phyloP scores from a whole-genome alignment of 2,113 vertebrate species.

The Platysternon megacephalum region DNA sequence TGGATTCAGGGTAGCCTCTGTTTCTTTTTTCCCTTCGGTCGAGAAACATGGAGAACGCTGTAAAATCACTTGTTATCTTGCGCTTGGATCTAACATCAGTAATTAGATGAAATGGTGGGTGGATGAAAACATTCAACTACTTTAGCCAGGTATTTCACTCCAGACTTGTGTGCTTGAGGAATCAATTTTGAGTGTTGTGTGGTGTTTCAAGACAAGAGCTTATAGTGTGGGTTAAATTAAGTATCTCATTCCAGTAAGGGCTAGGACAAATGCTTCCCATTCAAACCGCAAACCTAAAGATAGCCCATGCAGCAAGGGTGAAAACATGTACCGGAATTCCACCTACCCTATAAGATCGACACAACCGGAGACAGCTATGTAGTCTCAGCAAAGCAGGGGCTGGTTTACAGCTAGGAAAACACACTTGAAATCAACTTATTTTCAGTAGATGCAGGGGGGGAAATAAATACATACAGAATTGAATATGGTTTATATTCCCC shows the following conservation, averaged over 20 bases:
- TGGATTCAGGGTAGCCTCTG: background rate
- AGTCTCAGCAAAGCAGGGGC: background rate
- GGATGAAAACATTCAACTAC: background rate
- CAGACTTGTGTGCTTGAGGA: background rate
- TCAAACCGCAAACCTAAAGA: background rate
- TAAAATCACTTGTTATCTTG: background rate
- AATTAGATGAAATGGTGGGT: background rate
- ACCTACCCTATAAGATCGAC: background rate
- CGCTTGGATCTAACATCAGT: background rate
- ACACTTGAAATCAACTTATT: background rate
- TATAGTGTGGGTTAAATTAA: background rate
- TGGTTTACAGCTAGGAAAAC: background rate
- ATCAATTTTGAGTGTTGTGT: background rate
- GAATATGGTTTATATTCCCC: fast-evolving
- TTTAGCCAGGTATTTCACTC: background rate
- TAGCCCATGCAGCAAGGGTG: background rate
- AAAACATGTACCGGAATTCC: background rate
- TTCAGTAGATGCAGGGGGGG: background rate
- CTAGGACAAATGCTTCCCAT: background rate
- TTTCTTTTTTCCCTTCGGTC: background rate
- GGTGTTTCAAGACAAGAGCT: background rate
- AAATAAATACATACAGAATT: background rate
- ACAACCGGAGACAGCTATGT: background rate
- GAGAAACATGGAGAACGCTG: fast-evolving
- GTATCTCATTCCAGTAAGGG: background rate